Evolutionary conservation across 2,888 invertebrate species (phyloP), one percentile per base, ranked within the genome.

Genomic region (Bruchidius siliquastri): DNA sequence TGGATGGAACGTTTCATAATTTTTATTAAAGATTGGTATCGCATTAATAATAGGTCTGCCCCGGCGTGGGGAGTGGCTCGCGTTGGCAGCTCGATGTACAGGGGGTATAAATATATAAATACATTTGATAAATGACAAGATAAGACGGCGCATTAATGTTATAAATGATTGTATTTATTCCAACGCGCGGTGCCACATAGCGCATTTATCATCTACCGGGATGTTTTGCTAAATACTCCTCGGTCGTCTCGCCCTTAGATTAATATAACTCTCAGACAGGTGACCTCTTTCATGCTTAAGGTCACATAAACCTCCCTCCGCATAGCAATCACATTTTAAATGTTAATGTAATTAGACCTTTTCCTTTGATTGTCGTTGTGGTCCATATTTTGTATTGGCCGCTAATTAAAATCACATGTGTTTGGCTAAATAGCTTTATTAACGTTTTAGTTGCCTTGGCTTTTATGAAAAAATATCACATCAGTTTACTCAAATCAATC

Each of bases 21-120:
- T 83, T 83, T 84, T 82, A 83, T 84, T 84, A 83, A 84, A 85
- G 85, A 85, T 85, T 77, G 80, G 83, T 85, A 85, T 86, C 86
- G 82, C 82, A 83, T 85, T 85, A 84, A 85, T 85, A 84, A 84
- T 82, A 83, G 81, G 81, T 71, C 73, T 74, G 22, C 20, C 21
- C 71, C 32, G 20, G 0, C 18, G 49, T 49, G 18, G 49, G 49
- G 49, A 49, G 49, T 49, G 49, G 49, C 49, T 49, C 49, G 49
- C 49, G 49, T 49, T 49, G 49, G 49, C 49, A 49, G 49, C 49
- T 49, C 3, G 49, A 49, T 49, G 49, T 49, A 49, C 49, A 49
- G 49, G 49, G 49, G 49, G 49, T 49, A 49, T 74, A 75, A 76
- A 79, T 78, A 79, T 79, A 78, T 78, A 78, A 78, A 78, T 77